These are phyloP conservation scores for Oncorhynchus masou DNA, from an alignment of 2,113 vertebrate species.

Conservation along the genomic window DNA sequence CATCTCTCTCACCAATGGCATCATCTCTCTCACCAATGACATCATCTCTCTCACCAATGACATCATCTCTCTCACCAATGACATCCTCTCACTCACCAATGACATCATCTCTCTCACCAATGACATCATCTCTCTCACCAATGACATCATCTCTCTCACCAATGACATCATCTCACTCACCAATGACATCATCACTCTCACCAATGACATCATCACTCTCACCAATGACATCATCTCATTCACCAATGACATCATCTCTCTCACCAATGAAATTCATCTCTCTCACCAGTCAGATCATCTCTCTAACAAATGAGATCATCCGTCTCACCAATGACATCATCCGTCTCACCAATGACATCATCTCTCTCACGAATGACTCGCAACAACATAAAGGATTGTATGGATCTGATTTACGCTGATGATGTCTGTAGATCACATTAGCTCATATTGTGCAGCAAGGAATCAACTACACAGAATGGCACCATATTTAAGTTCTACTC, in stretches of 20 bases:
- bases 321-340: slow-evolving; percentile 48
- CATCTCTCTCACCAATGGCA: too few relatives aligned
- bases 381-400: background rate
- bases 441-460: background rate
- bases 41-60: slow-evolving; percentile 52
- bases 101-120: too few relatives aligned
- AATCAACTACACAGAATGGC: background rate
- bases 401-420: background rate
- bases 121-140: too few relatives aligned
- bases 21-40: slow-evolving; percentile 27
- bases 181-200: background rate
- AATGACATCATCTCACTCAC: slow-evolving; percentile 50
- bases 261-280: too few relatives aligned
- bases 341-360: slow-evolving; percentile 52
- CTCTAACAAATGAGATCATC: too few relatives aligned
- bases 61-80: slow-evolving; percentile 38
- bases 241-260: too few relatives aligned
- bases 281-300: too few relatives aligned
- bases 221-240: background rate
- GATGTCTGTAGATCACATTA: background rate
- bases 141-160: slow-evolving; percentile 51
- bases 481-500: too few relatives aligned
- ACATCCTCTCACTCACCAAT: too few relatives aligned
- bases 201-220: background rate
- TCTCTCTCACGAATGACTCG: slow-evolving; percentile 4